Percentiles rank a stretch among this genome's conserved stretches.
Evolutionary conservation across 2,797 vertebrate species (phyloP).

Genomic region (Rhinatrema bivittatum): DNA sequence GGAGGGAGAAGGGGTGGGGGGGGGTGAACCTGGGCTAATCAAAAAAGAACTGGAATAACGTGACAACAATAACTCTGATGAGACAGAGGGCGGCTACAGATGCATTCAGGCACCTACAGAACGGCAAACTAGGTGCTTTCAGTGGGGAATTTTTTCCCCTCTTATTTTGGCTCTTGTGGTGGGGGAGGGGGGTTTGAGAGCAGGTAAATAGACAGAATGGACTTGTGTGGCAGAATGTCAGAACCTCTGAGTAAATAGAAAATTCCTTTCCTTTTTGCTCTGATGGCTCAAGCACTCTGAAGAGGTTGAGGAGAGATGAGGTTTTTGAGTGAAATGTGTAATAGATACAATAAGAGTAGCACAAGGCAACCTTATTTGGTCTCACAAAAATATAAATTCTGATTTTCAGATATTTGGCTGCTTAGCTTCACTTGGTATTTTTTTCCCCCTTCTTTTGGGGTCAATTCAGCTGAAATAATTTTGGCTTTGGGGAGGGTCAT

Average conservation of each 20-base stretch:
- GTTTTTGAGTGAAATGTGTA: constrained; percentile 73
- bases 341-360: constrained; percentile 63
- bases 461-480: not conserved
- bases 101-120: constrained; percentile 66
- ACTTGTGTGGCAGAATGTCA: constrained; percentile 74
- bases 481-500: too few species aligned
- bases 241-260: constrained; percentile 69
- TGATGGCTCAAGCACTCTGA: constrained; percentile 62
- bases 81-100: constrained; percentile 57
- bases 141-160: too few species aligned
- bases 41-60: constrained; percentile 74
- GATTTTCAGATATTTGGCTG: constrained; percentile 34
- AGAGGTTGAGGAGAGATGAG: constrained; percentile 69
- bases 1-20: too few species aligned
- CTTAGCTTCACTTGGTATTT: not conserved
- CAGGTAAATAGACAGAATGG: constrained; percentile 67
- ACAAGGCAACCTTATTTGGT: constrained; percentile 60
- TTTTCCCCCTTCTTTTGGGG: not conserved
- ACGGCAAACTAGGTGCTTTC: constrained; percentile 48
- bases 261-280: constrained; percentile 70
- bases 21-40: constrained; percentile 73
- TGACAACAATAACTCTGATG: constrained; percentile 74
- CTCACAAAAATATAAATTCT: constrained; percentile 58
- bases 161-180: constrained; percentile 59
- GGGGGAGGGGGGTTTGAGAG: constrained; percentile 69